Evolutionary conservation across 2,888 invertebrate species (phyloP), one percentile per base, ranked within the genome.

Genomic region (Cheilosia scutellata): DNA sequence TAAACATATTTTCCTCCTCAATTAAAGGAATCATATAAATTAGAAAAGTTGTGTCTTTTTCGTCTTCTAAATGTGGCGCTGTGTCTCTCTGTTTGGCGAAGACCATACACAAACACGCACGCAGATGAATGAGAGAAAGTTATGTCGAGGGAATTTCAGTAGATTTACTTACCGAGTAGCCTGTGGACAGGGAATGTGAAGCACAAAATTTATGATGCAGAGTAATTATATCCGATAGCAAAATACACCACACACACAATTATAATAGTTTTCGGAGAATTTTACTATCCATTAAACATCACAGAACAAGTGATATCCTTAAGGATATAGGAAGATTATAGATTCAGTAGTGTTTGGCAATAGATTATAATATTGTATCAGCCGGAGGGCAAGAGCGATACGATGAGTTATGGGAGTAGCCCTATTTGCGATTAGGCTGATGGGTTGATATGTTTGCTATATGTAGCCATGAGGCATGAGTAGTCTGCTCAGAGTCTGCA

Each of bases 211-310:
- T 86, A 86, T 82, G 76, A 82, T 40, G 72, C 82, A 66, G 68
- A 86, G 86, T 86, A 86, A 86, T 86, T 86, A 86, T 86, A 82
- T 86, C 86, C 86, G 86, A 86, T 77, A 82, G 86, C 68, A 82
- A 82, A 86, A 86, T 86, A 86, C 77, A 68, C 82, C 82, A 86
- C 71, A 86, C 37, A 80, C 55, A 72, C 82, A 77, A 86, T 86
- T 86, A 86, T 76, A 86, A 86, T 86, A 86, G 86, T 82, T 86
- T 82, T 76, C 55, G 72, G 86, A 65, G 71, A 82, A 86, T 86
- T 86, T 86, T 77, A 82, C 86, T 77, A 86, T 68, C 86, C 86
- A 86, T 86, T 86, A 82, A 82, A 68, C 86, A 86, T 86, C 57
- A 11, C 68, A 63, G 86, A 57, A 63, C 86, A 86, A 82, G 82